Conservation (phyloP, 1,140 invertebrate species). For the Eumeta japonica region DNA sequence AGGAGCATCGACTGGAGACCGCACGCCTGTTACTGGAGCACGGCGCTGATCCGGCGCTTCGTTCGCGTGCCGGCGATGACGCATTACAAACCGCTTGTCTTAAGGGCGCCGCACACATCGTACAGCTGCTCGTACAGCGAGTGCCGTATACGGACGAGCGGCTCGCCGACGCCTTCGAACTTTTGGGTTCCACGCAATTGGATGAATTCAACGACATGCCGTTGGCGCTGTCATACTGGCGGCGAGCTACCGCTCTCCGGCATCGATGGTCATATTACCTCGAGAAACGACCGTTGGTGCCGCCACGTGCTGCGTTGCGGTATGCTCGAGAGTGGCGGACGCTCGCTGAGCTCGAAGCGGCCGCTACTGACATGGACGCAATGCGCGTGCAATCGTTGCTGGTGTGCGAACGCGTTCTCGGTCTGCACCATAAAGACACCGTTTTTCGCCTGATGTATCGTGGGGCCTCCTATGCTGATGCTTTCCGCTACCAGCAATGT, state of each 20-base stretch:
- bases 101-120: constrained; percentile 81
- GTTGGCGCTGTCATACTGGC: constrained; percentile 28
- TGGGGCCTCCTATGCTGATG: constrained; percentile 85
- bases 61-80: constrained; percentile 83
- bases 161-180: constrained; percentile 79
- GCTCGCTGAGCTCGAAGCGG: constrained; percentile 68
- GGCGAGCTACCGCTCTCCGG: constrained; percentile 5
- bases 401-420: constrained; percentile 80
- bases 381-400: constrained; percentile 81
- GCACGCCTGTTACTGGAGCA: constrained; percentile 77
- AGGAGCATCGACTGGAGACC: constrained; percentile 83
- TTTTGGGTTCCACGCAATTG: constrained; percentile 80
- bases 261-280: constrained; percentile 21
- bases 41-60: constrained; percentile 76
- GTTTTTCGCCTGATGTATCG: constrained; percentile 68
- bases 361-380: constrained; percentile 74
- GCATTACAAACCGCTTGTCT: constrained; percentile 87
- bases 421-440: constrained; percentile 79
- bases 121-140: constrained; percentile 70
- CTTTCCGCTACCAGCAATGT: constrained; percentile 78
- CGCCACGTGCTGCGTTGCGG: constrained; percentile 62
- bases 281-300: constrained; percentile 60
- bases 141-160: constrained; percentile 66
- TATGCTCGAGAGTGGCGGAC: constrained; percentile 71
- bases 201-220: constrained; percentile 77